Conservation (phyloP, 2,113 vertebrate species). For the Rhagologus leucostigma region DNA sequence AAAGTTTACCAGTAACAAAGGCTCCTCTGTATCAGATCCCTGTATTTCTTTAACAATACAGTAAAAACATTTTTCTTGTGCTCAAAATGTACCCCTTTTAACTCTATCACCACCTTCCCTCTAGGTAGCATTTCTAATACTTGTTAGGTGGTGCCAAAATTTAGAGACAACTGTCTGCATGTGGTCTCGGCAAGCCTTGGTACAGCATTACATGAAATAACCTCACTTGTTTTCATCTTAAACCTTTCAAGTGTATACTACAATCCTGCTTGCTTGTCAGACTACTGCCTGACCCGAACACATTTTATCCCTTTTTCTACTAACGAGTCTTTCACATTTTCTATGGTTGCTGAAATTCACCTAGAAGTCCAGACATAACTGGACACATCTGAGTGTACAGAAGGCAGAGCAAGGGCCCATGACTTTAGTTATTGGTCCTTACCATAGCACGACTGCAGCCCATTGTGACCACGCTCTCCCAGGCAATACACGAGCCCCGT, state of each 20-base stretch:
- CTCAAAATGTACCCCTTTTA: not conserved
- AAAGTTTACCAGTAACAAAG: not conserved
- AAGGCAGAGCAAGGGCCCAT: not conserved
- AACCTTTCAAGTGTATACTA: not conserved
- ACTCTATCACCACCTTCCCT: not conserved
- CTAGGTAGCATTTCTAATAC: not conserved
- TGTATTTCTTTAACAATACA: not conserved
- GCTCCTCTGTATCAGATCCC: not conserved
- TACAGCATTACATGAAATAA: not conserved
- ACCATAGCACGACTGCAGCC: not conserved
- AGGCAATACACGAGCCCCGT: not conserved
- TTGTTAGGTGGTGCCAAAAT: not conserved
- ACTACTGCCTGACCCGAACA: not conserved
- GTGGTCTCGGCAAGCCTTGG: not conserved
- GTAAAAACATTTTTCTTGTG: not conserved
- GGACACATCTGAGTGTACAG: not conserved
- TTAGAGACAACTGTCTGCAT: not conserved
- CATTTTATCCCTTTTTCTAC: not conserved
- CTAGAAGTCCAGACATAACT: not conserved
- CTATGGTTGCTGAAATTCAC: not conserved
- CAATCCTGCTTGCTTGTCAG: not conserved
- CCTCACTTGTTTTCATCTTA: not conserved
- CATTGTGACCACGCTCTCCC: not conserved
- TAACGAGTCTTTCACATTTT: not conserved
- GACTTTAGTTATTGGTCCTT: not conserved